These are phyloP conservation scores for Ataeniobius toweri DNA, from an alignment of 2,797 vertebrate genomes.

Conservation along the genomic window DNA sequence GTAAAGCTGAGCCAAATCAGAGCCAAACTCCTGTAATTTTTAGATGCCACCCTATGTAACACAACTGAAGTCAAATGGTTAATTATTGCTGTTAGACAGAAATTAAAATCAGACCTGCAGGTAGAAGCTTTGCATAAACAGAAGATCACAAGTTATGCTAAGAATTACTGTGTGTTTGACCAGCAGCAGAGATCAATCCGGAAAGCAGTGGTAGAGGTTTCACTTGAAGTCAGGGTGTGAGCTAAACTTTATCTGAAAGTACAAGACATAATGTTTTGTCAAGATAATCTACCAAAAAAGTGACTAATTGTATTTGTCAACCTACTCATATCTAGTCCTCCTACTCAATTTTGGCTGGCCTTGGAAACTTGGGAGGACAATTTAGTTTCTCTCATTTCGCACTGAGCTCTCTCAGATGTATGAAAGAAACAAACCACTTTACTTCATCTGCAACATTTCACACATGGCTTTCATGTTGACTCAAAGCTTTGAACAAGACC, in stretches of 20 bases:
- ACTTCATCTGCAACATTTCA: slow-evolving; percentile 36
- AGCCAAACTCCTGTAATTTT: too few relatives aligned
- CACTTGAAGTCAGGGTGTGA: neutral
- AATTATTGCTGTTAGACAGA: too few relatives aligned
- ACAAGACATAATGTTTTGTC: slow-evolving; percentile 22
- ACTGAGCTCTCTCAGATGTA: slow-evolving; percentile 10
- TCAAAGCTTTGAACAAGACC: slow-evolving; percentile 19
- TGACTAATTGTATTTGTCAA: slow-evolving; percentile 26
- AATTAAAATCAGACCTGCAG: too few relatives aligned
- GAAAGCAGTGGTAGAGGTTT: neutral
- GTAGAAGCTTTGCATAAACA: too few relatives aligned
- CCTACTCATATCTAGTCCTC: slow-evolving; percentile 28
- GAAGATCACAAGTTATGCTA: neutral
- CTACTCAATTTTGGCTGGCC: slow-evolving; percentile 35
- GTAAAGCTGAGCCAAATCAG: too few relatives aligned
- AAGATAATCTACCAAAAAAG: slow-evolving; percentile 22
- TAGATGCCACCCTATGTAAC: too few relatives aligned
- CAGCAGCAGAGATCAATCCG: neutral
- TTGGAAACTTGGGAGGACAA: slow-evolving; percentile 39
- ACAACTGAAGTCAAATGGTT: too few relatives aligned
- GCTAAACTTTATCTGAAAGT: slow-evolving; percentile 6
- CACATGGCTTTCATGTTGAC: slow-evolving; percentile 34
- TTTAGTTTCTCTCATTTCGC: slow-evolving; percentile 30
- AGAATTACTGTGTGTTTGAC: neutral
- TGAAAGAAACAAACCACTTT: slow-evolving; percentile 43